Base-by-base conservation (phyloP, 2,113 vertebrate species). In the Pungitius pungitius region DNA sequence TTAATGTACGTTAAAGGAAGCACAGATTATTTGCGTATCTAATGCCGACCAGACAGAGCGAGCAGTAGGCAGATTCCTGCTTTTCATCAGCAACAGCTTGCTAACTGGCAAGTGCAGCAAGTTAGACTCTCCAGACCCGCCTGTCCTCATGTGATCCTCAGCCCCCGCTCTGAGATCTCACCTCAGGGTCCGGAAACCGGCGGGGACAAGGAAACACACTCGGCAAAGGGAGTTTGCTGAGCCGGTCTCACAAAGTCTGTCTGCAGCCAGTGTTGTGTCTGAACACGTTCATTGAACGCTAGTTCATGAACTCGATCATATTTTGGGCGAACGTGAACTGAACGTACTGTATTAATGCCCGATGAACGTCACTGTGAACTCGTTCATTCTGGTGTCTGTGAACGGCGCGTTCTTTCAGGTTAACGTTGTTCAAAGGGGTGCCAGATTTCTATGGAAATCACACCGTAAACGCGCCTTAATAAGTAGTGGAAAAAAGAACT, bases 31-130 rank as follows among this genome's bases (percentile, higher is more conserved):
- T 63, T 56, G 52, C 57, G 59, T 72, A 63, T 65, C 64, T 75
- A 83, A 82, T 70, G 76, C 37, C 67, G 47, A 70, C 43, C 80
- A 82, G 70, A 59, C 81, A 35, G 64, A 37, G 58, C 0, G 40
- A 83, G 72, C 17, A 43, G 75, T 64, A 62, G 72, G 43, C 54
- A 58, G 62, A 69, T 42, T 51, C 47, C 79, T 87, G 80, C 56
- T 73, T 84, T 75, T 82, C 76, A 90, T 90, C 87, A 91, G 75
- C 74, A 58, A 75, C 71, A 73, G 65, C 69, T 82, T 13, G 8
- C 63, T 73, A 45, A 54, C 79, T 78, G 69, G 72, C 75, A 71
- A 76, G 47, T 68, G 63, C 58, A 75, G 68, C 59, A 60, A 15
- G 59, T 33, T 22, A 79, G 66, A 68, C 59, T 60, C 86, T 83